Evolutionary conservation across 2,888 invertebrate genomes (phyloP), one percentile per base, ranked within the genome.

Genomic region (Cyclophora albipunctata): DNA sequence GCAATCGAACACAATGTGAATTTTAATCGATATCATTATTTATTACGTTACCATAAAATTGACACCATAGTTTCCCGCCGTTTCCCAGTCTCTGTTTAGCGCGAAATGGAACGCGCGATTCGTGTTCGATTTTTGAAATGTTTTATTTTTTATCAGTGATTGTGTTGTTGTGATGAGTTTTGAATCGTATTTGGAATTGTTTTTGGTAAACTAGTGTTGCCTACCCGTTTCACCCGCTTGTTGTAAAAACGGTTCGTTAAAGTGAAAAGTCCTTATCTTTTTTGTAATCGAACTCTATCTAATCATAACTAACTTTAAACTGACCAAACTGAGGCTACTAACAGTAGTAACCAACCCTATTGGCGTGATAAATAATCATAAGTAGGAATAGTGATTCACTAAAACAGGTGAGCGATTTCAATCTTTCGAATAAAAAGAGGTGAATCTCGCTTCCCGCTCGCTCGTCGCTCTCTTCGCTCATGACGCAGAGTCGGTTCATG

Each of bases 1-100:
- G 58, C 59, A 69, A 20, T 20, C 20, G 20, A 54, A 71, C 76
- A 67, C 75, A 62, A 57, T 61, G 53, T 64, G 80, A 78, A 81
- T 80, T 67, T 61, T 75, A 80, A 80, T 75, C 67, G 67, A 66
- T 65, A 64, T 58, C 54, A 65, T 37, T 66, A 74, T 69, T 71
- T 73, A 73, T 64, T 62, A 66, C 70, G 60, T 57, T 68, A 59
- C 76, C 75, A 71, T 45, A 51, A 50, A 57, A 66, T 63, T 59
- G 62, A 55, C 62, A 68, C 64, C 65, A 68, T 64, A 67, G 62
- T 67, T 67, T 72, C 66, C 71, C 68, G 67, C 68, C 64, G 64
- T 65, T 59, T 60, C 60, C 57, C 64, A 68, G 71, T 71, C 42
- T 59, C 57, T 54, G 64, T 58, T 64, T 64, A 66, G 59, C 72